Percentiles rank a stretch among this genome's conserved stretches.
phyloP scores from a whole-genome alignment of 1,140 invertebrate species.

The Habropoda laboriosa region DNA sequence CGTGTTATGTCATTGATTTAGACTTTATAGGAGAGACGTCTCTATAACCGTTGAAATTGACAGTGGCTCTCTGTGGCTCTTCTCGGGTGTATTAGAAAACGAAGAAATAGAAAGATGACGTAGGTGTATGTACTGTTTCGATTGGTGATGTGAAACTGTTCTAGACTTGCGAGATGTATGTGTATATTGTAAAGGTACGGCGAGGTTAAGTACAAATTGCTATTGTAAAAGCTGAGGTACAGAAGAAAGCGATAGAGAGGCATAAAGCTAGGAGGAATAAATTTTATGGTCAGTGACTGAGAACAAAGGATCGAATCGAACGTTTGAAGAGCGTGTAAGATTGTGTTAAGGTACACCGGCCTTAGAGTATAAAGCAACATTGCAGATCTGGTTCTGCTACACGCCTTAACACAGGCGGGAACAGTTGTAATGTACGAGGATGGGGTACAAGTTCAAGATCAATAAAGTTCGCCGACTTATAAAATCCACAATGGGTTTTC shows the following conservation, averaged over 20 bases:
- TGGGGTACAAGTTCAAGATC: slow-evolving; percentile 11
- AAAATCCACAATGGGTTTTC: background rate
- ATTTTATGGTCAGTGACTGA: slow-evolving; percentile 36
- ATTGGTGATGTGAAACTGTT: background rate
- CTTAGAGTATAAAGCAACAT: background rate
- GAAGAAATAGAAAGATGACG: background rate
- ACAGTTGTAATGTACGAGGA: slow-evolving; percentile 19
- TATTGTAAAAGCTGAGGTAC: slow-evolving; percentile 18
- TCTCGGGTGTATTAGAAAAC: background rate
- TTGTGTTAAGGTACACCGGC: slow-evolving; percentile 11
- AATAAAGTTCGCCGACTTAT: slow-evolving; percentile 13
- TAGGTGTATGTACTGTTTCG: background rate
- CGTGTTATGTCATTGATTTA: too few relatives aligned
- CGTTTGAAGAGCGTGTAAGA: slow-evolving; percentile 26
- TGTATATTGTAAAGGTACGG: background rate
- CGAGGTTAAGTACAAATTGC: slow-evolving; percentile 13
- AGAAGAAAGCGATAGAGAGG: slow-evolving; percentile 13
- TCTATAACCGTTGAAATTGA: background rate
- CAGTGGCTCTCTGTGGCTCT: background rate
- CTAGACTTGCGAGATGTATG: too few relatives aligned
- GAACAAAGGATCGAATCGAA: slow-evolving; percentile 37
- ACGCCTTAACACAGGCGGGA: background rate
- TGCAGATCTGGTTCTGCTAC: slow-evolving; percentile 10
- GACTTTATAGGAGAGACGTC: background rate
- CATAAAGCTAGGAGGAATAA: slow-evolving; percentile 21